A percentile compares a stretch with the other conserved stretches of the same genome.
phyloP scores from a whole-genome alignment of 2,888 invertebrate genomes.

The Thysanoteuthis rhombus region DNA sequence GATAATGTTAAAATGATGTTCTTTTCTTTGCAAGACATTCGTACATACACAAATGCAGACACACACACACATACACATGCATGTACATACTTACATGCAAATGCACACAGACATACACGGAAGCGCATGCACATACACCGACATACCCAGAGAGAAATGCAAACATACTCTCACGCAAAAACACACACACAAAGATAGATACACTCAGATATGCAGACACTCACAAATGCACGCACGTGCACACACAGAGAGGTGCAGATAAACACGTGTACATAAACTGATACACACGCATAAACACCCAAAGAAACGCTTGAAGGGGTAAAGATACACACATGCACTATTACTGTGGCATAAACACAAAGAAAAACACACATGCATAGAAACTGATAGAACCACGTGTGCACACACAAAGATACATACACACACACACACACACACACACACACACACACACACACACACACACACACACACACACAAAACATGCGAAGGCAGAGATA shows the following conservation, averaged over 20 bases:
- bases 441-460: neutral
- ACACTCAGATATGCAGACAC: neutral
- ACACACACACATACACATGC: conserved; percentile 19
- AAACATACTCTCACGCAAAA: neutral
- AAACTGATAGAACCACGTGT: neutral
- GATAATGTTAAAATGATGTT: too few species aligned
- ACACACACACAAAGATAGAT: neutral
- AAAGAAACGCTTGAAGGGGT: neutral
- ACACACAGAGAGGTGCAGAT: neutral
- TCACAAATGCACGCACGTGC: neutral
- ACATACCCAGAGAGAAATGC: neutral
- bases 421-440: neutral
- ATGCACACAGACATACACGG: too few species aligned
- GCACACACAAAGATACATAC: neutral
- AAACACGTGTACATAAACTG: neutral
- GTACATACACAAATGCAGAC: neutral
- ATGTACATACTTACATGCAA: neutral
- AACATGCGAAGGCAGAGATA: neutral
- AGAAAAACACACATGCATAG: too few species aligned
- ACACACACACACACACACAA: neutral
- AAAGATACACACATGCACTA: neutral
- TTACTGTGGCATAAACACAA: neutral
- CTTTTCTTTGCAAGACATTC: too few species aligned
- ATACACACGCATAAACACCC: neutral
- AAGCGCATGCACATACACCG: too few species aligned